These are phyloP conservation scores for Erythrocebus patas DNA, from an alignment of 2,113 vertebrate species.

Conservation along the genomic window DNA sequence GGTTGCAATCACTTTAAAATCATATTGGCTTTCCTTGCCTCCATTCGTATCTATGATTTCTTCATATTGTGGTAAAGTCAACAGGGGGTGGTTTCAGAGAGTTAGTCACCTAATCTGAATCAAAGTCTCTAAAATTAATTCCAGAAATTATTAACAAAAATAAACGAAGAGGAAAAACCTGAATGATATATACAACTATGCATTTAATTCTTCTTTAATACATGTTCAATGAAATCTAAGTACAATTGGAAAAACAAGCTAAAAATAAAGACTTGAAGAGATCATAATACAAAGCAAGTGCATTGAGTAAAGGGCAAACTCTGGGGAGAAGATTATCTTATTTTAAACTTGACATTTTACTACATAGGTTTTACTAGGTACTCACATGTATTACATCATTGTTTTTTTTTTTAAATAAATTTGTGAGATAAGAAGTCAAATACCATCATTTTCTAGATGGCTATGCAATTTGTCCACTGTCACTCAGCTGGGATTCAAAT, in stretches of 20 bases:
- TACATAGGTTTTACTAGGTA: background rate
- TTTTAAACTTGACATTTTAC: background rate
- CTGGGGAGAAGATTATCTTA: background rate
- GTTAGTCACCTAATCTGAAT: background rate
- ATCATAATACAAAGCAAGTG: background rate
- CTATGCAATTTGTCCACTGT: background rate
- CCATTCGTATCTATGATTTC: background rate
- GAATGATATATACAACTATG: background rate
- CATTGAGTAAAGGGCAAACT: background rate
- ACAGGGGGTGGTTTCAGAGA: background rate
- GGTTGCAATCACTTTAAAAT: background rate
- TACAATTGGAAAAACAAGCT: background rate
- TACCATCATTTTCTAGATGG: conserved; percentile 3
- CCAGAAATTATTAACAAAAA: conserved; percentile 4
- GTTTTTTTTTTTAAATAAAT: background rate
- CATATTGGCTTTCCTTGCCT: background rate
- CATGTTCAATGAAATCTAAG: background rate
- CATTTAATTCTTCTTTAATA: background rate
- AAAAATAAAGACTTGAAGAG: background rate
- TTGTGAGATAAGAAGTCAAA: background rate
- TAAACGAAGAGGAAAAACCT: background rate
- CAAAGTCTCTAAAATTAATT: conserved; percentile 14
- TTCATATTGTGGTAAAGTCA: background rate
- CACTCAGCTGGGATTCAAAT: conserved; percentile 25
- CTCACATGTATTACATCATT: background rate